These are phyloP conservation scores for Callimorpha dominula DNA, from an alignment of 2,888 invertebrate species.

Conservation along the genomic window DNA sequence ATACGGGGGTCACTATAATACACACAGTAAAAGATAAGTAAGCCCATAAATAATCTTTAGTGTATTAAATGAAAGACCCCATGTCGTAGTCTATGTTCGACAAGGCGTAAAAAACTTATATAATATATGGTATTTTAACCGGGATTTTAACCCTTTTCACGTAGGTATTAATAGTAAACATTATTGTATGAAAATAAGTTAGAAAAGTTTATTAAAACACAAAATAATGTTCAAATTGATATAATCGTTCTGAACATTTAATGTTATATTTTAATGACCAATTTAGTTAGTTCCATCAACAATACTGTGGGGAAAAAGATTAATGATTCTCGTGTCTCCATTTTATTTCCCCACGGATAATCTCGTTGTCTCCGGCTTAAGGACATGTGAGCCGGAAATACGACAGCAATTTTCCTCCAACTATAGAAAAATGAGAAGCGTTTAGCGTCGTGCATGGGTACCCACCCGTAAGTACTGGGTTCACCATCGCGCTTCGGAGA, in stretches of 20 bases:
- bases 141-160: too few relatives aligned
- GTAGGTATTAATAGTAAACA: too few relatives aligned
- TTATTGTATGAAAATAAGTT: neutral
- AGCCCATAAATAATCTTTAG: neutral
- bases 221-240: neutral
- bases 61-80: neutral
- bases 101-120: neutral
- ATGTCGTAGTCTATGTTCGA: neutral
- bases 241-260: neutral
- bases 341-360: slow-evolving; percentile 84
- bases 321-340: slow-evolving; percentile 81
- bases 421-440: slow-evolving; percentile 84
- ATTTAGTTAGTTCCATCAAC: slow-evolving; percentile 60
- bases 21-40: slow-evolving; percentile 2
- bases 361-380: slow-evolving; percentile 85
- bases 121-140: too few relatives aligned
- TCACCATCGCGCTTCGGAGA: slow-evolving; percentile 55
- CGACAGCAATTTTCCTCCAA: slow-evolving; percentile 84
- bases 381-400: slow-evolving; percentile 84
- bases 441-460: slow-evolving; percentile 78
- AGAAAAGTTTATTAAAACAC: too few relatives aligned
- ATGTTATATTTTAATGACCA: slow-evolving; percentile 42
- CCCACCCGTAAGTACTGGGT: slow-evolving; percentile 64
- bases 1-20: neutral
- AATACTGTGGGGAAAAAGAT: slow-evolving; percentile 71